Evolutionary conservation across 2,888 invertebrate species (phyloP).

Genomic region (Germaria angustata): DNA sequence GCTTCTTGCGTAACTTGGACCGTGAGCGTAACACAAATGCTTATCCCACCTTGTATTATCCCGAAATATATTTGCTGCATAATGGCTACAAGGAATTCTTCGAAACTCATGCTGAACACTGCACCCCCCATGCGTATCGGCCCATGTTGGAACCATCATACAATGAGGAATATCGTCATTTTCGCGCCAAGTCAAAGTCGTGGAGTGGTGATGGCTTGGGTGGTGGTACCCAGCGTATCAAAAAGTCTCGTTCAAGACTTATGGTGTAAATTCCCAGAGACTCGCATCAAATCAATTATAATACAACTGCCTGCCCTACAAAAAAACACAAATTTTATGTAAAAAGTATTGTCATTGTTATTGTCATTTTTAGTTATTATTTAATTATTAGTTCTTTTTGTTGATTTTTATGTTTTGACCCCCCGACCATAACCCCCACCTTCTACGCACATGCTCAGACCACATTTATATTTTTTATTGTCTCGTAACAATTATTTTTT

Average conservation of each 20-base stretch:
- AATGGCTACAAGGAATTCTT: conserved; percentile 94
- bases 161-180: conserved; percentile 85
- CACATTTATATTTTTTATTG: conserved; percentile 30
- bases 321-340: conserved; percentile 57
- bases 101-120: conserved; percentile 84
- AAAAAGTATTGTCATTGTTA: conserved; percentile 66
- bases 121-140: conserved; percentile 87
- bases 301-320: conserved; percentile 52
- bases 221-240: conserved; percentile 75
- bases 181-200: conserved; percentile 88
- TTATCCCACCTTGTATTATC: conserved; percentile 93
- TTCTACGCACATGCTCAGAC: conserved; percentile 33
- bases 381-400: conserved; percentile 66
- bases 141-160: conserved; percentile 93
- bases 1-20: conserved; percentile 91
- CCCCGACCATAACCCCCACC: not conserved
- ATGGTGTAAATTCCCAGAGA: conserved; percentile 74
- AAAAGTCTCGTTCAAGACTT: conserved; percentile 79
- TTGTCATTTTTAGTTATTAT: conserved; percentile 66
- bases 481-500: conserved; percentile 48
- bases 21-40: conserved; percentile 88
- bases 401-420: conserved; percentile 65
- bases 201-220: conserved; percentile 82
- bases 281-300: not conserved
- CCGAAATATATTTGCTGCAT: conserved; percentile 95